These are phyloP conservation scores for Oxyruncus cristatus DNA, from an alignment of 2,113 vertebrate species.

Conservation along the genomic window DNA sequence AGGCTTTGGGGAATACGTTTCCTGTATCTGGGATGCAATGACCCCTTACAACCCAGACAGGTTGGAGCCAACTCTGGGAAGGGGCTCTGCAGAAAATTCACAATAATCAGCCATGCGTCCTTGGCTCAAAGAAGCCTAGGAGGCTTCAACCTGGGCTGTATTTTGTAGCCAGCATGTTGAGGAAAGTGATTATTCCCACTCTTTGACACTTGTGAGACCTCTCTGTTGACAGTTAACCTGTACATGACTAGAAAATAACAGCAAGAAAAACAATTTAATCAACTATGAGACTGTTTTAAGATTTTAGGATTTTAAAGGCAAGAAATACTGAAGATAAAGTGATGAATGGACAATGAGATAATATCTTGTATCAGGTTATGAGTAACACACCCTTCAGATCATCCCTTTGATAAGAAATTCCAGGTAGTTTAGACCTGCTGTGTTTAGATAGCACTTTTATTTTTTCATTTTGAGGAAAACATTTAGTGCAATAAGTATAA, in stretches of 20 bases:
- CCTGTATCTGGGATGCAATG: background rate
- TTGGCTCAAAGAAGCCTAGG: background rate
- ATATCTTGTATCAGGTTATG: background rate
- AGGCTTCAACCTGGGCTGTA: background rate
- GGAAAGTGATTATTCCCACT: background rate
- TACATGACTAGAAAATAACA: background rate
- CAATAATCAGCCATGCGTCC: background rate
- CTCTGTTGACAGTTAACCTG: background rate
- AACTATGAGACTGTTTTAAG: background rate
- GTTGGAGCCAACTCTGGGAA: background rate
- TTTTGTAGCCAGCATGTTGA: background rate
- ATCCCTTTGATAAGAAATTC: background rate
- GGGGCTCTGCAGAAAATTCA: background rate
- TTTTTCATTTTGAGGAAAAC: background rate
- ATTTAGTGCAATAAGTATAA: background rate
- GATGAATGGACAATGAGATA: background rate
- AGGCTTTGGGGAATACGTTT: background rate
- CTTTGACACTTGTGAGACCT: background rate
- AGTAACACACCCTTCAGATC: background rate
- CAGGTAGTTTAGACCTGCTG: background rate
- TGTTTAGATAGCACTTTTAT: background rate
- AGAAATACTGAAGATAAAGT: background rate
- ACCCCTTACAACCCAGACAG: background rate
- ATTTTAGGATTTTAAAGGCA: background rate
- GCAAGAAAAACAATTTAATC: background rate